A percentile compares a stretch with the other conserved stretches of the same genome.
Conservation (phyloP, 2,888 invertebrate species). For the Piscicola geometra region DNA sequence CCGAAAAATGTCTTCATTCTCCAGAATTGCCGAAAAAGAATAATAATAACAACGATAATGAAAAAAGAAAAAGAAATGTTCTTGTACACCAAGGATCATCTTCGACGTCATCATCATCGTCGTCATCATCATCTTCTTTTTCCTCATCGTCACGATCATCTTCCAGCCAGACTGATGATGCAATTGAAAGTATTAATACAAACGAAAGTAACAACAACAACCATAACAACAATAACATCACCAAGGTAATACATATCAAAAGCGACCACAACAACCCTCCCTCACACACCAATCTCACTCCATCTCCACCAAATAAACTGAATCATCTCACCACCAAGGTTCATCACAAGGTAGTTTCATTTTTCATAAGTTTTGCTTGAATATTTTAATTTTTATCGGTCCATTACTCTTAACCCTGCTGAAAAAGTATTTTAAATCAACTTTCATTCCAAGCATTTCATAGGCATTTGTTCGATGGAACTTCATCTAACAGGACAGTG, state of each 20-base stretch:
- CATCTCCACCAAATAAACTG: no score
- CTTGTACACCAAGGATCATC: neutral
- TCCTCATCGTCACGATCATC: constrained; percentile 19
- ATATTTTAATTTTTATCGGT: no score
- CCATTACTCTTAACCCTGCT: no score
- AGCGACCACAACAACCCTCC: neutral
- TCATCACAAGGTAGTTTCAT: no score
- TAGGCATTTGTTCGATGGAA: no score
- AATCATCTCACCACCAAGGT: no score
- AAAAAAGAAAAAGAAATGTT: neutral
- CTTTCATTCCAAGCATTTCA: no score
- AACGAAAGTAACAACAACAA: neutral
- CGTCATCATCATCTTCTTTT: neutral
- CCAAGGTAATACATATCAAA: neutral
- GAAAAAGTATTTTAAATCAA: no score
- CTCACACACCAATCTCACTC: no score
- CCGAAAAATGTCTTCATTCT: neutral
- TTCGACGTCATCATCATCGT: constrained; percentile 17
- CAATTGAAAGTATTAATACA: neutral
- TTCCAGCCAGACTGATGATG: neutral
- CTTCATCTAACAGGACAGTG: neutral
- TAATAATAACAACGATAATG: constrained; percentile 8
- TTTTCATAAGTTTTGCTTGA: no score
- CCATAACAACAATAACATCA: neutral
- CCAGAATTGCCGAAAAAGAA: neutral